phyloP scores from a whole-genome alignment of 1,140 invertebrate genomes.

The Drosophila simulans region DNA sequence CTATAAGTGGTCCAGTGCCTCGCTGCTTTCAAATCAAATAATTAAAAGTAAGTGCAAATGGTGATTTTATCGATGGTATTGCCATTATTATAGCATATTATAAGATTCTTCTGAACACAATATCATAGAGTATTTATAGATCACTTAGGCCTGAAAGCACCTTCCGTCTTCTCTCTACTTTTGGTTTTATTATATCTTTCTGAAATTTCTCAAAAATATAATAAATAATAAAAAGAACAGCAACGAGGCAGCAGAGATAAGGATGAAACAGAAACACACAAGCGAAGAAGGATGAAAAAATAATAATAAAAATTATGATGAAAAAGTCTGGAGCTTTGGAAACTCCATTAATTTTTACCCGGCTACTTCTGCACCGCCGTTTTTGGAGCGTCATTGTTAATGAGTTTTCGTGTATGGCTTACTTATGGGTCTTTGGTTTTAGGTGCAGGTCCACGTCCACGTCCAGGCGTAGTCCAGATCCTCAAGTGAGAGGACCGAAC shows the following conservation, averaged over 20 bases:
- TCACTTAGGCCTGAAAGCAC: neutral
- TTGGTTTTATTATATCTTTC: conserved; percentile 28
- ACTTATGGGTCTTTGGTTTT: conserved; percentile 52
- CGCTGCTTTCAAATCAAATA: neutral
- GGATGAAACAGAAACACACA: conserved; percentile 31
- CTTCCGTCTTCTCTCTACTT: neutral
- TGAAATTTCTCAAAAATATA: conserved; percentile 72
- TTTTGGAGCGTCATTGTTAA: conserved; percentile 78
- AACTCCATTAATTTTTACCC: conserved; percentile 80
- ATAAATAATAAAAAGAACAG: conserved; percentile 63
- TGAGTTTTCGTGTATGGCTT: conserved; percentile 84
- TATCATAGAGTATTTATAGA: conserved; percentile 13
- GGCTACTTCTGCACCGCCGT: conserved; percentile 36
- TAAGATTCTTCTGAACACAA: no score
- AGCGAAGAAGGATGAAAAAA: conserved; percentile 44
- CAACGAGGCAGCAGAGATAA: conserved; percentile 51
- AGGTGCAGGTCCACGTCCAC: neutral
- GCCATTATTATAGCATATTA: no score
- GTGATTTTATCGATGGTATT: neutral
- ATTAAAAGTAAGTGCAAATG: neutral
- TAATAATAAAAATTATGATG: conserved; percentile 77
- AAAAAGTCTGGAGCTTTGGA: conserved; percentile 67
- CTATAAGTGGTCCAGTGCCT: neutral
- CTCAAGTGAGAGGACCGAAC: conserved; percentile 1
- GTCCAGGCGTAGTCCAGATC: neutral